These are phyloP conservation scores for Fistularia commersonii DNA, from an alignment of 2,797 vertebrate species.

Conservation along the genomic window DNA sequence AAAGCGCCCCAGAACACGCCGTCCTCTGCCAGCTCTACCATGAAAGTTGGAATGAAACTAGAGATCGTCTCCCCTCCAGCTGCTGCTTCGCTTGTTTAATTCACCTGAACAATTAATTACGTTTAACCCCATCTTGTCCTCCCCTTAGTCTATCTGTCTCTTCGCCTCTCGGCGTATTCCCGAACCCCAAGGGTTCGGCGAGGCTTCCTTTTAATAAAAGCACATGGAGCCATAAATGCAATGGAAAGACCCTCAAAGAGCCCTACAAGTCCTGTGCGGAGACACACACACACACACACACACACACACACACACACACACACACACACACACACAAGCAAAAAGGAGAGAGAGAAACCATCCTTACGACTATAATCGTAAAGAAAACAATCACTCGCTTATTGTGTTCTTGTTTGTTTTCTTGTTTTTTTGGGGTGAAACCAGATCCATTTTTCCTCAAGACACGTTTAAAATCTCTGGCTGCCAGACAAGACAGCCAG, in stretches of 20 bases:
- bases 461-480: slow-evolving; percentile 37
- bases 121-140: background rate
- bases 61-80: background rate
- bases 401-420: background rate
- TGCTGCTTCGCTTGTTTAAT: background rate
- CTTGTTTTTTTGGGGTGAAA: background rate
- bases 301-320: slow-evolving; percentile 33
- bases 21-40: too few relatives aligned
- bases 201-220: background rate
- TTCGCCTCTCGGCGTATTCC: too few relatives aligned
- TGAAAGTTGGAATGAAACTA: background rate
- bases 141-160: background rate
- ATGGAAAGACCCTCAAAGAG: background rate
- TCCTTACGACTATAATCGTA: too few relatives aligned
- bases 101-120: background rate
- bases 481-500: slow-evolving; percentile 32
- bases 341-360: background rate
- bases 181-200: too few relatives aligned
- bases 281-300: background rate
- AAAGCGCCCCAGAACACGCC: too few relatives aligned
- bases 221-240: background rate
- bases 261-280: background rate
- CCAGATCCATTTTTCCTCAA: slow-evolving; percentile 11
- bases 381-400: too few relatives aligned
- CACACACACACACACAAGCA: slow-evolving; percentile 5